phyloP scores from a whole-genome alignment of 2,113 vertebrate species.

The Lampris incognitus region DNA sequence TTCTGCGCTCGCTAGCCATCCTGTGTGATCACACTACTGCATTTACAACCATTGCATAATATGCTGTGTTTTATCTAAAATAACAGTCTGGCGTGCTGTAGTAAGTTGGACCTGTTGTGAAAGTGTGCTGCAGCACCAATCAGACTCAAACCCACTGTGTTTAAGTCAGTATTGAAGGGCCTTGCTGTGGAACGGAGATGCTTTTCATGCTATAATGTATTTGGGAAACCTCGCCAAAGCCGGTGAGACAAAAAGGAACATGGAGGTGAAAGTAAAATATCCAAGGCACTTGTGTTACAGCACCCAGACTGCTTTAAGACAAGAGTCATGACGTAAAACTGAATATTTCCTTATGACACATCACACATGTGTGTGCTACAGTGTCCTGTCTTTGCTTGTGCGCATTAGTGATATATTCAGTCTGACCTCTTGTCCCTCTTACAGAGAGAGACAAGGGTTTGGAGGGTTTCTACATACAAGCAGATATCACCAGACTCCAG shows the following conservation, averaged over 20 bases:
- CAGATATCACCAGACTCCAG: background rate
- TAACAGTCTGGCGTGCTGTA: background rate
- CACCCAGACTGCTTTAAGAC: background rate
- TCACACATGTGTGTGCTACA: background rate
- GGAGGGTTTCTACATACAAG: no score
- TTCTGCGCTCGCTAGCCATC: background rate
- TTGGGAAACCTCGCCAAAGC: background rate
- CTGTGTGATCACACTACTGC: background rate
- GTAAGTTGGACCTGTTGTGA: background rate
- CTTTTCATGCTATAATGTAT: background rate
- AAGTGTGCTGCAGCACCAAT: background rate
- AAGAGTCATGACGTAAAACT: background rate
- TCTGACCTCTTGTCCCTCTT: background rate
- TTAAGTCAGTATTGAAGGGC: background rate
- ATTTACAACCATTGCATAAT: no score
- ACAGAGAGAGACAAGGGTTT: no score
- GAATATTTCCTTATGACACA: background rate
- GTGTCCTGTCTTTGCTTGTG: slow-evolving; percentile 9
- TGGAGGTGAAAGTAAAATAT: background rate
- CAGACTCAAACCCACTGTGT: background rate
- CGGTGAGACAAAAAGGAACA: slow-evolving; percentile 2
- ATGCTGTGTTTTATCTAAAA: background rate
- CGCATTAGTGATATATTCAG: slow-evolving; percentile 4
- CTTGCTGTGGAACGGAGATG: background rate
- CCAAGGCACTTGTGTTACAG: slow-evolving; percentile 54